Evolutionary conservation across 2,888 invertebrate genomes (phyloP), one percentile per base, ranked within the genome.

Genomic region (Phalera bucephala): DNA sequence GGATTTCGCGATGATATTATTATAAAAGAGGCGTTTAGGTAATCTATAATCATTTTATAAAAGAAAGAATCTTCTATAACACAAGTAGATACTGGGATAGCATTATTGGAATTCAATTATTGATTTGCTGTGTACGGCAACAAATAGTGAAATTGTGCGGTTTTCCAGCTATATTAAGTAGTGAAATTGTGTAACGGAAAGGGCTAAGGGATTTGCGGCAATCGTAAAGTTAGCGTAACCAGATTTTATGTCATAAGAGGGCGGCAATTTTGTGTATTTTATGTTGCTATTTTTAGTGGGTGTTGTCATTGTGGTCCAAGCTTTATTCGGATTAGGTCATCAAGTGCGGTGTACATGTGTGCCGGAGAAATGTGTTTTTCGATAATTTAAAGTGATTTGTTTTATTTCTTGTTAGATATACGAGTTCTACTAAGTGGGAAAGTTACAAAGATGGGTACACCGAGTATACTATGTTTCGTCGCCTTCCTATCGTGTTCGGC

Each of bases 211-310:
- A 46, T 59, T 60, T 61, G 51, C 51, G 45, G 46, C 54, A 48
- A 33, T 40, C 52, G 55, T 51, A 53, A 36, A 49, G 33, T 42
- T 47, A 36, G 42, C 43, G 39, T 52, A 64, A 51, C 52, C 54
- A 60, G 47, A 50, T 72, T 75, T 77, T 75, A 62, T 72, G 72
- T 80, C 64, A 71, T 65, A 71, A 56, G 52, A 65, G 56, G 53
- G 48, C 53, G 42, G 35, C 64, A 71, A 66, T 74, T 72, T 64
- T 64, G 66, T 80, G 75, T 70, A 73, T 73, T 77, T 65, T 55
- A 86, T 91, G 81, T 70, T 90, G 71, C 92, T 93, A 75, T 93
- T 92, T 87, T 91, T 89, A 82, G 90, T 91, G 77, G 91, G 88
- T 90, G 90, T 90, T 90, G 90, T 90, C 90, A 89, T 85, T 84